Evolutionary conservation across 2,113 vertebrate species (phyloP).

Genomic region (Thalassarche chlororhynchos): DNA sequence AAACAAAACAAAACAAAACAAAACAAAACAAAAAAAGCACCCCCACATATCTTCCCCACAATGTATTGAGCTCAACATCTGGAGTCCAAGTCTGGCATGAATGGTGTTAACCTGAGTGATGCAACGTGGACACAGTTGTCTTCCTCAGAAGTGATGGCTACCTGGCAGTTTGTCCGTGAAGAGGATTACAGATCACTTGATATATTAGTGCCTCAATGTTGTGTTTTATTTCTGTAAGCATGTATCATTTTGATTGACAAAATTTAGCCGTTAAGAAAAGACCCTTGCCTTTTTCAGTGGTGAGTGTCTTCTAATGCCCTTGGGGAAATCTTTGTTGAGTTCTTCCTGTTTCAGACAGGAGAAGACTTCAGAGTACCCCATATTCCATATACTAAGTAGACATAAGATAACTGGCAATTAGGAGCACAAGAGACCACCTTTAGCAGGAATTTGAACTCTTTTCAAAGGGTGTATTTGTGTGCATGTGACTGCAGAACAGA

Average conservation of each 20-base stretch:
- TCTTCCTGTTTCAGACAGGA: slow-evolving; percentile 29
- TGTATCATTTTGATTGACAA: neutral
- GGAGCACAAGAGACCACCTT: neutral
- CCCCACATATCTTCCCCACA: neutral
- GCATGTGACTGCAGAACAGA: neutral
- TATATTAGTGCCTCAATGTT: neutral
- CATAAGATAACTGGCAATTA: slow-evolving; percentile 6
- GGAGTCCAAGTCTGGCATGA: neutral
- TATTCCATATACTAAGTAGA: neutral
- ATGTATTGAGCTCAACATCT: neutral
- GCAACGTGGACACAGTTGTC: neutral
- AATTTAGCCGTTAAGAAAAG: neutral
- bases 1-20: neutral
- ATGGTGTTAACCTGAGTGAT: neutral
- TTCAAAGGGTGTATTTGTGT: slow-evolving; percentile 7
- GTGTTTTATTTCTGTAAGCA: neutral
- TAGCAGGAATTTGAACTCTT: slow-evolving; percentile 34
- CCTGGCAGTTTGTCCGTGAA: neutral
- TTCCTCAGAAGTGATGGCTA: neutral
- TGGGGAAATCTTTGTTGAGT: slow-evolving; percentile 4
- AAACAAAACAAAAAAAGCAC: neutral
- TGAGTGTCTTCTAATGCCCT: neutral
- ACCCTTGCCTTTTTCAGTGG: neutral
- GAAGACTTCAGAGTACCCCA: slow-evolving; percentile 16
- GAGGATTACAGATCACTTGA: neutral